A percentile compares a stretch with the other conserved stretches of the same genome.
These are phyloP conservation scores for Perca schrenkii DNA, from an alignment of 2,113 vertebrate species.

Conservation along the genomic window DNA sequence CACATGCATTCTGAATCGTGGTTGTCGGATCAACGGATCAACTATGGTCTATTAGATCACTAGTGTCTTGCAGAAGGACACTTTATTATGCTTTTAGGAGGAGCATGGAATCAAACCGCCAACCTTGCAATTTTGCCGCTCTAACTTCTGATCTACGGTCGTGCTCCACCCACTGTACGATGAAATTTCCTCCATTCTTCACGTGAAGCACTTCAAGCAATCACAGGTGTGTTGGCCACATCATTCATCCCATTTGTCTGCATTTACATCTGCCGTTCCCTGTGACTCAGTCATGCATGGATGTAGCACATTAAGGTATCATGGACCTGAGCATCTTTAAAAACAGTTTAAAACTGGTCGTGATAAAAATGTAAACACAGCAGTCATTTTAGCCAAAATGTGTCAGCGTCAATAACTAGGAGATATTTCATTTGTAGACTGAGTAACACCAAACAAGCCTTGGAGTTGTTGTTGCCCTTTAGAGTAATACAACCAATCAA, in stretches of 20 bases:
- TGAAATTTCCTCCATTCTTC: conserved; percentile 22
- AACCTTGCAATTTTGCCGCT: background rate
- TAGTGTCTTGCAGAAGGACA: background rate
- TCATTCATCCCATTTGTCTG: conserved; percentile 26
- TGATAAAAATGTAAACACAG: background rate
- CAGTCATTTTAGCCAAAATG: background rate
- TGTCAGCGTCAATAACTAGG: background rate
- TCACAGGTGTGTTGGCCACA: background rate
- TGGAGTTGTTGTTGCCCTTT: conserved; percentile 21
- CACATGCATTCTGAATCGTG: too few species aligned
- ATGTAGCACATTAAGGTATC: background rate
- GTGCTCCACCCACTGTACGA: background rate
- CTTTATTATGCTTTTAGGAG: conserved; percentile 4
- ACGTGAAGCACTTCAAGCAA: conserved; percentile 9
- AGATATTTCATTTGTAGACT: conserved; percentile 3
- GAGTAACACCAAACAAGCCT: conserved; percentile 24
- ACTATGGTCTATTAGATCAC: too few species aligned
- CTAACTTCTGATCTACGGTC: background rate
- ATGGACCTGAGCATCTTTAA: background rate
- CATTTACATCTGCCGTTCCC: conserved; percentile 36
- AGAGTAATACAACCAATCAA: conserved; percentile 50
- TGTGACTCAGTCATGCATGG: conserved; percentile 24
- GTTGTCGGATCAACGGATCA: too few species aligned
- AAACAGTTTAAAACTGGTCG: background rate
- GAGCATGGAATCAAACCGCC: conserved; percentile 12